Evolutionary conservation across 2,888 invertebrate species (phyloP), one percentile per base, ranked within the genome.

Genomic region (Drosophila leonis): DNA sequence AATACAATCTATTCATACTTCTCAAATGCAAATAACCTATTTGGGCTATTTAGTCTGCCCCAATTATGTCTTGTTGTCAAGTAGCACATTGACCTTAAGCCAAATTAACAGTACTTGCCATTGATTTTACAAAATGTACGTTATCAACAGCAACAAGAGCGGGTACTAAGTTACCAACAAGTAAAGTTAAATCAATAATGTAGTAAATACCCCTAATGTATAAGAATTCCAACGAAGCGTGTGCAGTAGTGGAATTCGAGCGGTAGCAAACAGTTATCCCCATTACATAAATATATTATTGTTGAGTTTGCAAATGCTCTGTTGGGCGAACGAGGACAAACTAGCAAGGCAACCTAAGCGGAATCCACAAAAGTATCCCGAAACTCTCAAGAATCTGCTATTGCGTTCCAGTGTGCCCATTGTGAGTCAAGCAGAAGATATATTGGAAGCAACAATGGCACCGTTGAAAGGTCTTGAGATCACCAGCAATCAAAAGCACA

Each of bases 371-470:
- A 91, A 81, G 82, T 81, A 88, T 5, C 86, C 92, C 37, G 91
- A 90, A 80, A 84, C 82, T 1, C 81, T 92, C 24, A 93, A 93
- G 82, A 82, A 90, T 63, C 76, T 88, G 31, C 77, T 93, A 27
- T 83, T 92, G 63, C 92, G 90, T 52, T 93, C 93, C 39, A 93
- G 92, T 78, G 85, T 93, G 65, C 93, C 93, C 49, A 91, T 93
- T 81, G 93, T 93, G 92, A 93, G 93, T 92, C 82, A 66, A 76
- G 24, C 42, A 29, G 51, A 68, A 56, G 69, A 72, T 7, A 52
- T 33, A 18, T 67, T 72, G 75, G 67, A 91, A 83, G 59, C 42
- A 86, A 60, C 51, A 61, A 86, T 86, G 77, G 83, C 84, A 71
- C 88, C 88, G 46, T 49, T 86, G 24, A 86, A 86, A 54, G 78